Evolutionary conservation across 2,888 invertebrate genomes (phyloP).

Genomic region (Druceiella hillmani): DNA sequence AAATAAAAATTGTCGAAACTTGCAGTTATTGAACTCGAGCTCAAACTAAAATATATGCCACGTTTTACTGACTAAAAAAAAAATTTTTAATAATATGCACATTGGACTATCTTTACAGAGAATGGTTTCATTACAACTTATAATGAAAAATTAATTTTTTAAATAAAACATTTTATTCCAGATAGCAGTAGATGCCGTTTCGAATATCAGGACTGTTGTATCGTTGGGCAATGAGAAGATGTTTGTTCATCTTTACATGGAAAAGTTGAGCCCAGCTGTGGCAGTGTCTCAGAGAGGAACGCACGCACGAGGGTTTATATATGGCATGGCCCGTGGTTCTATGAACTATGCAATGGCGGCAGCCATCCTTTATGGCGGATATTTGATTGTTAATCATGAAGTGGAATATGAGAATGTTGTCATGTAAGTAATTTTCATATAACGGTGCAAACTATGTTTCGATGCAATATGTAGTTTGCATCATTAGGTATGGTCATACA

Average conservation of each 20-base stretch:
- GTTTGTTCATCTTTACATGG: slow-evolving; percentile 59
- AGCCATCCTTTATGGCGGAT: slow-evolving; percentile 67
- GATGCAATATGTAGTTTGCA: too few species aligned
- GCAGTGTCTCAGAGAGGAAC: slow-evolving; percentile 51
- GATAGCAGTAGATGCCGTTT: slow-evolving; percentile 73
- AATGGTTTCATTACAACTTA: too few species aligned
- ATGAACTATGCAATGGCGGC: slow-evolving; percentile 69
- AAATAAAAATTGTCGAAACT: too few species aligned
- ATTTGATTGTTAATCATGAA: slow-evolving; percentile 54
- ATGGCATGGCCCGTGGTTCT: slow-evolving; percentile 65
- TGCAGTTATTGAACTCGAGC: too few species aligned
- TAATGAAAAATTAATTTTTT: too few species aligned
- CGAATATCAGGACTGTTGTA: slow-evolving; percentile 72
- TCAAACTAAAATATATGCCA: too few species aligned
- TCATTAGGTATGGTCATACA: too few species aligned
- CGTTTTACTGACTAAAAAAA: too few species aligned
- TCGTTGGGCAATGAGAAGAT: slow-evolving; percentile 65
- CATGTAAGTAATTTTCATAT: slow-evolving; percentile 62
- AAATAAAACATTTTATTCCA: too few species aligned
- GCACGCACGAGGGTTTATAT: slow-evolving; percentile 63
- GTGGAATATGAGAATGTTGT: slow-evolving; percentile 58
- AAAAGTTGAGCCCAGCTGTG: slow-evolving; percentile 56
- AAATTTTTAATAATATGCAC: too few species aligned
- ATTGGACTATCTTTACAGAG: too few species aligned
- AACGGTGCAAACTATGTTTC: too few species aligned